These are phyloP conservation scores for Enchytraeus crypticus DNA, from an alignment of 2,888 invertebrate genomes.

Conservation along the genomic window DNA sequence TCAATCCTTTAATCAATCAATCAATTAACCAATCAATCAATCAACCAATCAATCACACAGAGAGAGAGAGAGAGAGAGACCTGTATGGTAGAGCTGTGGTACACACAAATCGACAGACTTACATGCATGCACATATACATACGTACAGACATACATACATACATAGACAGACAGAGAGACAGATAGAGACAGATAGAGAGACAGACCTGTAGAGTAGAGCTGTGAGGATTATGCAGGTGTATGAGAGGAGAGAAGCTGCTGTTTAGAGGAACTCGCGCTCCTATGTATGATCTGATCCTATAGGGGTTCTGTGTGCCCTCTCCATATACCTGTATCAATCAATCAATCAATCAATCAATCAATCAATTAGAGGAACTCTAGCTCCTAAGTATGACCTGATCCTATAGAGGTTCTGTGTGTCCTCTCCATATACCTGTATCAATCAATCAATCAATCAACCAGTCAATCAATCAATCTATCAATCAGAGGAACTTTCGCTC, in stretches of 20 bases:
- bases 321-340: constrained; percentile 47
- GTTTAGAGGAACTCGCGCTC: constrained; percentile 81
- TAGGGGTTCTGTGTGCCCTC: constrained; percentile 82
- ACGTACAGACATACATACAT: too few relatives aligned
- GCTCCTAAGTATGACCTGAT: constrained; percentile 82
- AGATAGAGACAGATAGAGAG: too few relatives aligned
- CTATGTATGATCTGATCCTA: constrained; percentile 78
- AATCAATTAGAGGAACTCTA: constrained; percentile 79
- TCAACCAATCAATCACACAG: not conserved
- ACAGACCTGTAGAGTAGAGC: constrained; percentile 69
- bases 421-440: constrained; percentile 55
- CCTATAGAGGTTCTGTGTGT: constrained; percentile 80
- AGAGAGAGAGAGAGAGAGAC: too few relatives aligned
- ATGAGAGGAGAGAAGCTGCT: constrained; percentile 80
- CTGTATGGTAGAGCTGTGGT: too few relatives aligned
- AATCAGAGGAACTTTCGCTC: too few relatives aligned
- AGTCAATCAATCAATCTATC: too few relatives aligned
- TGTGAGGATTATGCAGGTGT: constrained; percentile 87
- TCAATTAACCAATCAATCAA: not conserved
- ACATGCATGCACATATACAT: too few relatives aligned
- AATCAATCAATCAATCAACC: not conserved
- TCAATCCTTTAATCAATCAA: not conserved
- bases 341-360: not conserved
- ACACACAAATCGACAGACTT: too few relatives aligned
- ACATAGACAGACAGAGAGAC: too few relatives aligned